These are phyloP conservation scores for Muscicapa comitata DNA, from an alignment of 2,797 vertebrate genomes.

Conservation along the genomic window DNA sequence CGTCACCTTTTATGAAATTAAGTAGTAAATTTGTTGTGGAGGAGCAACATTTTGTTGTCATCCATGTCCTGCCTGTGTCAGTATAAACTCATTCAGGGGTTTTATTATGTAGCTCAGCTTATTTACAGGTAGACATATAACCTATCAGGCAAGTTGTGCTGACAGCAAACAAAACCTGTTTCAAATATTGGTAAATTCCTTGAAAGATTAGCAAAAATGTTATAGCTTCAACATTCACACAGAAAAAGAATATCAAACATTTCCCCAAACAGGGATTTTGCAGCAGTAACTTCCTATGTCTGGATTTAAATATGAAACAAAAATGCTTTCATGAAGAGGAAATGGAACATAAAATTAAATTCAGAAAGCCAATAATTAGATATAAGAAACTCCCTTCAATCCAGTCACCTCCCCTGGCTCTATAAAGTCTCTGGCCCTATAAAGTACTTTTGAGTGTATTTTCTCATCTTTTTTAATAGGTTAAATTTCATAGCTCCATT, in stretches of 20 bases:
- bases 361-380: not conserved
- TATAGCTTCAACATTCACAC: not conserved
- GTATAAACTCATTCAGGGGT: not conserved
- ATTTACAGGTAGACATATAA: not conserved
- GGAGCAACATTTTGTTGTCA: not conserved
- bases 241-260: not conserved
- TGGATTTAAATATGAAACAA: not conserved
- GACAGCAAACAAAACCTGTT: not conserved
- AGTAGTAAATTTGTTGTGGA: not conserved
- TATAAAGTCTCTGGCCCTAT: not conserved
- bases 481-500: not conserved
- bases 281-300: not conserved
- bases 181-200: not conserved
- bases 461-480: not conserved
- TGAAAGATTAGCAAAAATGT: not conserved
- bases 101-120: not conserved
- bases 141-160: not conserved
- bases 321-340: not conserved
- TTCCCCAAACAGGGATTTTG: not conserved
- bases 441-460: not conserved
- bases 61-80: not conserved
- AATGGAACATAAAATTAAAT: not conserved
- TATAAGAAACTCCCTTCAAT: not conserved
- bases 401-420: not conserved
- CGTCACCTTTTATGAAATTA: not conserved